Conservation (phyloP, 2,113 vertebrate genomes). For the Rynchops niger region DNA sequence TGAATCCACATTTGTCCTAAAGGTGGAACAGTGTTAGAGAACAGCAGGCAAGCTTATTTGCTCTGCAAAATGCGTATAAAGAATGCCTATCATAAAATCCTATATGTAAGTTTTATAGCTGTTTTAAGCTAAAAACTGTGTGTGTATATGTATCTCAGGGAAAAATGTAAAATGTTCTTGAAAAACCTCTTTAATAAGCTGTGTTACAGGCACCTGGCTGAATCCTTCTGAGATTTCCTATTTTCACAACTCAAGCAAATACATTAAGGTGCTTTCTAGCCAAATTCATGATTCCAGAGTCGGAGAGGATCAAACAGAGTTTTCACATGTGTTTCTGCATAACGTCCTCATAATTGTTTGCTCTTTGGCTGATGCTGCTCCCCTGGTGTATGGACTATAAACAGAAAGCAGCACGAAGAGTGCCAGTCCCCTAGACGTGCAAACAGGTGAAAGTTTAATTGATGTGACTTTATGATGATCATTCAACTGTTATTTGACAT, state of each 20-base stretch:
- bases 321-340: conserved; percentile 18
- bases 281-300: background rate
- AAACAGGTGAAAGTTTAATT: conserved; percentile 9
- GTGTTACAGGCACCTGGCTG: background rate
- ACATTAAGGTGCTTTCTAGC: background rate
- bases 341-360: background rate
- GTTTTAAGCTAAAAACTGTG: background rate
- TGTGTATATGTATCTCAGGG: background rate
- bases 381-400: background rate
- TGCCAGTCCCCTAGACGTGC: background rate
- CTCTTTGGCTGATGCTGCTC: background rate
- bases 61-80: background rate
- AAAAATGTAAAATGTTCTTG: background rate
- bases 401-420: fast-evolving
- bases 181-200: conserved; percentile 5
- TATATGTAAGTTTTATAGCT: background rate
- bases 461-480: background rate
- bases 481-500: background rate
- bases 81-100: background rate
- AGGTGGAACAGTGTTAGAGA: background rate
- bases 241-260: conserved; percentile 20
- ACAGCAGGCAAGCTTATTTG: background rate
- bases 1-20: background rate
- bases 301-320: background rate
- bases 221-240: conserved; percentile 19